Evolutionary conservation across 2,797 vertebrate species (phyloP), one percentile per base, ranked within the genome.

Genomic region (Galago senegalensis): DNA sequence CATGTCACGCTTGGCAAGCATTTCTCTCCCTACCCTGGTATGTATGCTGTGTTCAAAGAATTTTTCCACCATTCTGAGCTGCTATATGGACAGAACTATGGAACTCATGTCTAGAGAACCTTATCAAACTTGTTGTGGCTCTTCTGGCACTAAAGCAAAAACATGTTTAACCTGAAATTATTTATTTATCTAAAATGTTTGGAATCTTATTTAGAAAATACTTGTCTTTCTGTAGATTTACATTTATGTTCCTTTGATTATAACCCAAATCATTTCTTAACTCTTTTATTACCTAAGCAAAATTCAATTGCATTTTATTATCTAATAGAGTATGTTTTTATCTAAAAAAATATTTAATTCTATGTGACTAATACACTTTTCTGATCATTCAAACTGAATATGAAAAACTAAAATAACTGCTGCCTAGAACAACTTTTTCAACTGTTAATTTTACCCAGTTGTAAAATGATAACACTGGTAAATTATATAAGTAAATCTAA

Each of bases 111-210:
- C 79, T 82, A 43, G 79, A 63, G 61, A 82, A 82, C 25, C 17
- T 93, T 89, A 75, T 83, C 83, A 65, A 21, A 89, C 84, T 92
- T 70, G 46, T 90, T 92, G 72, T 79, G 76, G 27, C 72, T 91
- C 96, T 85, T 81, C 67, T 91, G 86, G 89, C 72, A 91, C 12
- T n/a, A 73, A 80, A 86, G 67, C 17, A 97, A 94, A 94, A 94
- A 43, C 23, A 18, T 79, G 67, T 97, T 82, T 82, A 87, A 95
- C 67, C 27, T 14, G 73, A 76, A 94, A 63, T 92, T 84, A 94
- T n/a, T 91, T 77, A 89, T 87, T 96, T 86, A 65, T 90, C 34
- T 94, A 58, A 90, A 91, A 63, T 85, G 69, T 81, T 87, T 87
- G 56, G 18, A 77, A 76, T 96, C 94, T 82, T 95, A 46, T 88